phyloP scores from a whole-genome alignment of 1,140 invertebrate species.

The Ips nitidus region DNA sequence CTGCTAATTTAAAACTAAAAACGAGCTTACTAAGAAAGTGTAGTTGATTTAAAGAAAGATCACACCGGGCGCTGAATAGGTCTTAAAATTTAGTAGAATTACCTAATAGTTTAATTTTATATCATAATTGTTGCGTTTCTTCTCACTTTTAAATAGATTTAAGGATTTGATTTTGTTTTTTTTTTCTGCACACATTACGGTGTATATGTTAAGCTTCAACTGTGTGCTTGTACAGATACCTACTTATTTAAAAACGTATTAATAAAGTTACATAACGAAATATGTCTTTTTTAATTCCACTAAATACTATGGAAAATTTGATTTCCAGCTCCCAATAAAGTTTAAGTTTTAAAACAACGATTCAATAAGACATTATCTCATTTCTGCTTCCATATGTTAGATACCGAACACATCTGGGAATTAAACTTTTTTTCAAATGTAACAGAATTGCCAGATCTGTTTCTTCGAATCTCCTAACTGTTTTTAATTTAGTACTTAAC shows the following conservation, averaged over 20 bases:
- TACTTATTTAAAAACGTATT: slow-evolving; percentile 15
- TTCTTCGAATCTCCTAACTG: too few species aligned
- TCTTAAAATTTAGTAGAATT: slow-evolving; percentile 22
- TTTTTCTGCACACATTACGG: slow-evolving; percentile 30
- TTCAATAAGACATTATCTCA: too few species aligned
- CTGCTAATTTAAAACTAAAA: slow-evolving; percentile 44
- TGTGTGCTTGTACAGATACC: slow-evolving; percentile 36
- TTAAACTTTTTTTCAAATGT: too few species aligned
- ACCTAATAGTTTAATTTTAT: slow-evolving; percentile 32
- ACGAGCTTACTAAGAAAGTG: slow-evolving; percentile 34
- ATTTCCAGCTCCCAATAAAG: too few species aligned
- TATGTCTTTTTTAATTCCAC: too few species aligned
- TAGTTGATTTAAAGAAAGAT: slow-evolving; percentile 16
- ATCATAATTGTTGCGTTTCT: slow-evolving; percentile 30
- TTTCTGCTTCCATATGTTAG: too few species aligned
- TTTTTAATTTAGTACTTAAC: too few species aligned
- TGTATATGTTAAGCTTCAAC: slow-evolving; percentile 37
- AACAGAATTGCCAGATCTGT: too few species aligned
- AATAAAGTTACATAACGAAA: too few species aligned
- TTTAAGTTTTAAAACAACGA: too few species aligned
- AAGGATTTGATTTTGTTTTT: slow-evolving; percentile 6
- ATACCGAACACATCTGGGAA: too few species aligned
- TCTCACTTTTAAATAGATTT: slow-evolving; percentile 29
- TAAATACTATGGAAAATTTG: too few species aligned
- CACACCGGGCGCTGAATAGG: slow-evolving; percentile 17